These are phyloP conservation scores for Malurus alboscapulatus DNA, from an alignment of 2,113 vertebrate species.

Conservation along the genomic window DNA sequence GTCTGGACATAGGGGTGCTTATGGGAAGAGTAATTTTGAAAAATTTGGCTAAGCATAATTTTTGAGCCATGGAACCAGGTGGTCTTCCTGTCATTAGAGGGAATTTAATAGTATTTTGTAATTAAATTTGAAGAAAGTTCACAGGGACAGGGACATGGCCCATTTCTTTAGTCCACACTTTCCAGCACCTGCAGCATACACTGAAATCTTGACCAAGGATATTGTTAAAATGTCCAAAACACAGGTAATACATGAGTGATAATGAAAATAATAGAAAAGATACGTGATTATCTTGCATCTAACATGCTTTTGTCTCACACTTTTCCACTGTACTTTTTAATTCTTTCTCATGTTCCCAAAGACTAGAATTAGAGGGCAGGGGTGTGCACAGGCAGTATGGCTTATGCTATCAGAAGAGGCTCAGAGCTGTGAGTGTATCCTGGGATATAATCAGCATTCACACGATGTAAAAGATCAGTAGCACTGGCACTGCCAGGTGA, in stretches of 20 bases:
- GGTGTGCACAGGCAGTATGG: neutral
- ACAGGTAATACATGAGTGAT: neutral
- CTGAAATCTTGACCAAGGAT: neutral
- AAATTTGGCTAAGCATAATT: neutral
- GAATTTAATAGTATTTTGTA: neutral
- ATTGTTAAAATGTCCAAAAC: neutral
- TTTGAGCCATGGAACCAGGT: neutral
- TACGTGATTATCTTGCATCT: neutral
- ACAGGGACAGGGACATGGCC: neutral
- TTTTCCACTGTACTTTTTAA: neutral
- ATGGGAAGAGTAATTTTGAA: neutral
- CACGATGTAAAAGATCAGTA: neutral
- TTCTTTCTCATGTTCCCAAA: neutral
- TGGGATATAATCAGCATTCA: neutral
- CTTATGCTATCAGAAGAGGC: neutral
- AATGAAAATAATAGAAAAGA: neutral
- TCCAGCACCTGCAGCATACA: neutral
- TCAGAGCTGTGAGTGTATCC: neutral
- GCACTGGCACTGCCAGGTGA: neutral
- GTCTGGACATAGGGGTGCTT: neutral
- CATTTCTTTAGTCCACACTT: neutral
- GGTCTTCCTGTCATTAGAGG: neutral
- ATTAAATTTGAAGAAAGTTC: neutral
- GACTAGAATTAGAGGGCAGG: neutral
- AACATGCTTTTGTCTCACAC: neutral